Conservation (phyloP, 2,797 vertebrate genomes). For the Arctocebus calabarensis region DNA sequence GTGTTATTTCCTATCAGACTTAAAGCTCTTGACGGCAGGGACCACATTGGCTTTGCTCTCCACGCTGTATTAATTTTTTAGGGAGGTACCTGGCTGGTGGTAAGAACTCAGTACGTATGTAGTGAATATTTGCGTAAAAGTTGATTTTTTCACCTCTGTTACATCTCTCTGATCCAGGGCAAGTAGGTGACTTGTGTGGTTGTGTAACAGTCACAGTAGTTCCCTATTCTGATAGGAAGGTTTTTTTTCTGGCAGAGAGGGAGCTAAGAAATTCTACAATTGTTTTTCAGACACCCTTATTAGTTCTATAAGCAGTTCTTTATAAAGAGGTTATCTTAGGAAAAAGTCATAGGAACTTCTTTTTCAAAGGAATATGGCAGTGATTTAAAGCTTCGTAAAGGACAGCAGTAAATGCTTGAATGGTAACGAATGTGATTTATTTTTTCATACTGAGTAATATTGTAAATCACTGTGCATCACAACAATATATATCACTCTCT, state of each 20-base stretch:
- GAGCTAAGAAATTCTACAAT: neutral
- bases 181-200: neutral
- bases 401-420: neutral
- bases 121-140: accelerated
- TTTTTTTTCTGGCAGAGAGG: too few relatives aligned
- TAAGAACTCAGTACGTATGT: neutral
- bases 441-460: neutral
- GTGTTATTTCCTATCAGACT: neutral
- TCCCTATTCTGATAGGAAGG: neutral
- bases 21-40: too few relatives aligned
- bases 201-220: accelerated
- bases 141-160: neutral
- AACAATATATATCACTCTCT: neutral
- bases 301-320: neutral
- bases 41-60: neutral
- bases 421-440: neutral
- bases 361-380: neutral
- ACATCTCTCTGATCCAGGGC: neutral
- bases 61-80: neutral
- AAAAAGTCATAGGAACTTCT: neutral
- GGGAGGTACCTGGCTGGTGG: neutral
- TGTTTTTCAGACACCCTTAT: neutral
- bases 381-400: neutral
- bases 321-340: neutral
- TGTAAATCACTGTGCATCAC: neutral